Evolutionary conservation across 2,113 vertebrate genomes (phyloP).

Genomic region (Entelurus aequoreus): DNA sequence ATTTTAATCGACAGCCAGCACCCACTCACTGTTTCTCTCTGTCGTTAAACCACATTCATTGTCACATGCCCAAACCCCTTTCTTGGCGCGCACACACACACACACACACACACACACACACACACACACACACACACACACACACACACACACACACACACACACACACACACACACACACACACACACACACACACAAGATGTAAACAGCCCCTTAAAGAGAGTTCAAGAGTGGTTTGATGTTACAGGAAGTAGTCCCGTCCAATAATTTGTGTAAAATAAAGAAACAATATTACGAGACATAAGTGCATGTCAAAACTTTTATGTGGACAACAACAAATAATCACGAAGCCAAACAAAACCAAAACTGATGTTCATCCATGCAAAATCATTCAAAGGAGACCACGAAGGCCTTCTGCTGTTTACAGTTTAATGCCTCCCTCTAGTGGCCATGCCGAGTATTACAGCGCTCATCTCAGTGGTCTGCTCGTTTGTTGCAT

Average conservation of each 20-base stretch:
- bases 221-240: too few relatives aligned
- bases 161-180: neutral
- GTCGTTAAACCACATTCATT: slow-evolving; percentile 25
- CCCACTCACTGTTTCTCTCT: slow-evolving; percentile 44
- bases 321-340: slow-evolving; percentile 22
- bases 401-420: slow-evolving; percentile 4
- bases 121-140: neutral
- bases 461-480: neutral
- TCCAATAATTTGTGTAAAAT: neutral
- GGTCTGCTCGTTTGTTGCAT: too few relatives aligned
- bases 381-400: slow-evolving; percentile 49
- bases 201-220: slow-evolving; percentile 31
- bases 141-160: neutral
- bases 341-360: slow-evolving; percentile 46
- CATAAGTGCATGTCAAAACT: neutral
- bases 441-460: slow-evolving; percentile 34
- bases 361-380: slow-evolving; percentile 31
- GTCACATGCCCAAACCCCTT: slow-evolving; percentile 27
- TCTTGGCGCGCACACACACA: slow-evolving; percentile 6
- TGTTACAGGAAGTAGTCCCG: too few relatives aligned
- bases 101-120: neutral
- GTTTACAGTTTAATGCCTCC: slow-evolving; percentile 3
- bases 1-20: slow-evolving; percentile 57
- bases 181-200: slow-evolving; percentile 20
- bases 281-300: neutral